A percentile compares a stretch with the other conserved stretches of the same genome.
Conservation (phyloP, 2,888 invertebrate genomes). For the Rutpela maculata region DNA sequence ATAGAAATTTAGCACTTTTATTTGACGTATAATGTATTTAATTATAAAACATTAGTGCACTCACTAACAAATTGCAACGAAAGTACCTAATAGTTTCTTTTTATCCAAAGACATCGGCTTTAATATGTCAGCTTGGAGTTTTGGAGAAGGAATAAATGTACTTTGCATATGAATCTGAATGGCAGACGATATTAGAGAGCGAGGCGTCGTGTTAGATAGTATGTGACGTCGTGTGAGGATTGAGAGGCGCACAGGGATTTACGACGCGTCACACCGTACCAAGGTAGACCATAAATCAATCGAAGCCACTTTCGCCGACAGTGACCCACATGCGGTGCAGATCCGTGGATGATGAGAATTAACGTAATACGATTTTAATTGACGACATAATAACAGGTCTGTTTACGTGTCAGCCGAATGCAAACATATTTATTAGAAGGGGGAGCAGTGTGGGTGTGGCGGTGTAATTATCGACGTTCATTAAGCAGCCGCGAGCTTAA, state of each 20-base stretch:
- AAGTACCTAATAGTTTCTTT: not conserved
- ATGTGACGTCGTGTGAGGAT: constrained; percentile 30
- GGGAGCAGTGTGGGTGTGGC: constrained; percentile 65
- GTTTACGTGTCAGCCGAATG: constrained; percentile 66
- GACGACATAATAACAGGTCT: constrained; percentile 70
- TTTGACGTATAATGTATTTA: not conserved
- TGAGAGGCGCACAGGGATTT: constrained; percentile 42
- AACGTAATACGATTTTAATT: constrained; percentile 70
- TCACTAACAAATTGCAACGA: not conserved
- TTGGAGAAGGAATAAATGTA: not conserved
- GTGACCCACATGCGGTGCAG: constrained; percentile 61
- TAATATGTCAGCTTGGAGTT: not conserved
- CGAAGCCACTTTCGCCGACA: constrained; percentile 62
- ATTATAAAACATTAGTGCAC: not conserved
- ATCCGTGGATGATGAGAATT: constrained; percentile 56
- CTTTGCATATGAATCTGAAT: not conserved
- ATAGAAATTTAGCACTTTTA: no score
- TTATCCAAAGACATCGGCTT: not conserved
- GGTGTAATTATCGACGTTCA: constrained; percentile 65
- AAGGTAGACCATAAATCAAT: constrained; percentile 62
- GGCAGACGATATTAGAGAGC: constrained; percentile 9
- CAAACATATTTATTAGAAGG: constrained; percentile 67
- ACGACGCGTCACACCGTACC: constrained; percentile 42
- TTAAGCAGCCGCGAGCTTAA: constrained; percentile 52
- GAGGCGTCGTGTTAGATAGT: constrained; percentile 11